These are phyloP conservation scores for Oplegnathus fasciatus DNA, from an alignment of 2,113 vertebrate genomes.

Conservation along the genomic window DNA sequence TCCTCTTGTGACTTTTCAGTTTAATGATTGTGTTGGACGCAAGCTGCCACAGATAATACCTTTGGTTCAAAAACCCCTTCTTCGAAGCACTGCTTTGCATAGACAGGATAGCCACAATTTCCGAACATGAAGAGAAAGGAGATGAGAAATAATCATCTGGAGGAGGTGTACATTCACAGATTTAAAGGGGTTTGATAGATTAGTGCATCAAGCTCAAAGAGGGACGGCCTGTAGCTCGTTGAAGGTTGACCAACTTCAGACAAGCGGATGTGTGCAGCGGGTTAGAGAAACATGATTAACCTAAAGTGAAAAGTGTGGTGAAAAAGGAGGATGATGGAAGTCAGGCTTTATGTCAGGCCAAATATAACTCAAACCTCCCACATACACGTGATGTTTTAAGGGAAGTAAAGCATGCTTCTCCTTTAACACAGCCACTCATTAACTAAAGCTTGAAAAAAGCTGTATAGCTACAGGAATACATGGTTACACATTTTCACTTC, in stretches of 20 bases:
- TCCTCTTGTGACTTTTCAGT: conserved; percentile 56
- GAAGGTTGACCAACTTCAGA: conserved; percentile 24
- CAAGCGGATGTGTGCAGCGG: conserved; percentile 21
- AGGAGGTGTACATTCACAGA: conserved; percentile 68
- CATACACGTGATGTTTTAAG: not conserved
- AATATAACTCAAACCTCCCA: conserved; percentile 1
- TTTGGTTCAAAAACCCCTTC: conserved; percentile 80
- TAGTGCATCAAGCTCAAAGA: conserved; percentile 52
- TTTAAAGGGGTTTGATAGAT: conserved; percentile 37
- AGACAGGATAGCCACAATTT: conserved; percentile 55
- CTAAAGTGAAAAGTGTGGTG: not conserved
- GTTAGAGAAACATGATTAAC: not conserved
- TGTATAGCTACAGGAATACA: not conserved
- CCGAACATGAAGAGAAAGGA: not conserved
- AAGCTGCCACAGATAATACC: conserved; percentile 79
- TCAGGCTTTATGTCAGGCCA: not conserved
- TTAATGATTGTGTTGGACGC: conserved; percentile 81
- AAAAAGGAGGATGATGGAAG: not conserved
- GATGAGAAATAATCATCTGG: not conserved
- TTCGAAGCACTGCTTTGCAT: conserved; percentile 73
- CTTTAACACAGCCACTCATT: conserved; percentile 5
- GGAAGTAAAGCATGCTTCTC: conserved; percentile 18
- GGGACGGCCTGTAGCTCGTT: conserved; percentile 36
- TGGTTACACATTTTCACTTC: not conserved
- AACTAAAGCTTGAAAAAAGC: conserved; percentile 2